Conservation (phyloP, 2,113 vertebrate genomes). For the Okapia johnstoni region DNA sequence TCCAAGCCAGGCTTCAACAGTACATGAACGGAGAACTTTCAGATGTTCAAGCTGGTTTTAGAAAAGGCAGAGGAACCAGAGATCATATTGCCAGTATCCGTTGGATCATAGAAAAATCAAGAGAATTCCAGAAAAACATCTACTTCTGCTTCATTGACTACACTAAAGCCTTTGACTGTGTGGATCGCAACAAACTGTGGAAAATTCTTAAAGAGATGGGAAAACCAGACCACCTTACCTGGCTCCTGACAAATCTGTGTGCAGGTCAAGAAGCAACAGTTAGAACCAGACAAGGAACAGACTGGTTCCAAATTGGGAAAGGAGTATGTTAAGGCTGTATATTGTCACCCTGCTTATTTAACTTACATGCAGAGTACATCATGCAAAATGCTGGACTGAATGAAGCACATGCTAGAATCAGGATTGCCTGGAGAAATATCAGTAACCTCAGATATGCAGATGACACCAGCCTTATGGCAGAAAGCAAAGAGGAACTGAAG, state of each 20-base stretch:
- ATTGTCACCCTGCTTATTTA: background rate
- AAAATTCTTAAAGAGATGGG: background rate
- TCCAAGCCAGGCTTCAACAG: background rate
- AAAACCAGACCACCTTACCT: background rate
- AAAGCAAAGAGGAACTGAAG: background rate
- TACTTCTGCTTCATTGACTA: background rate
- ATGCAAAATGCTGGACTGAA: background rate
- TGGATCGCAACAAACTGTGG: background rate
- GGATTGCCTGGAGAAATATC: background rate
- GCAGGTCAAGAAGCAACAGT: background rate
- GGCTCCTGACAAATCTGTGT: background rate
- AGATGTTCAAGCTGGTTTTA: background rate
- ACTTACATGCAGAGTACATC: background rate
- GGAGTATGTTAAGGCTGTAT: background rate
- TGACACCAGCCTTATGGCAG: background rate
- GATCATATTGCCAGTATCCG: background rate
- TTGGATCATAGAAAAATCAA: background rate
- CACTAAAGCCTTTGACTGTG: background rate
- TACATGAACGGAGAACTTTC: background rate
- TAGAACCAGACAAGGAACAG: background rate
- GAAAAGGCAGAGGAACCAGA: background rate
- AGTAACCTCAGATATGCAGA: background rate
- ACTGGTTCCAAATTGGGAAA: background rate
- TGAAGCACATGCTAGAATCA: background rate
- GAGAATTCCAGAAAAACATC: background rate